Evolutionary conservation across 2,888 invertebrate species (phyloP).

Genomic region (Drosophila mettleri): DNA sequence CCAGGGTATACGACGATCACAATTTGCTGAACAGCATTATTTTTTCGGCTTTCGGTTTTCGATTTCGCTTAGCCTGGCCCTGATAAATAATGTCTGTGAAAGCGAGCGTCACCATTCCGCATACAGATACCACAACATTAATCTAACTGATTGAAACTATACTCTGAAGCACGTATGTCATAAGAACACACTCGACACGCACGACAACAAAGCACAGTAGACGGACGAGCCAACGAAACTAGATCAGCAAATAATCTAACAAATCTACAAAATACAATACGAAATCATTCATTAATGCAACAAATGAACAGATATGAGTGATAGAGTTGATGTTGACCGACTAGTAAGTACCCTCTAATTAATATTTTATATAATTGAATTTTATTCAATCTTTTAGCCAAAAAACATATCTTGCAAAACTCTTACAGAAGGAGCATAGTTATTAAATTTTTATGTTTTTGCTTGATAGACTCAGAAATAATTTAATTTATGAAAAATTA

Average conservation of each 20-base stretch:
- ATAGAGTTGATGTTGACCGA: not conserved
- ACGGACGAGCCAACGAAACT: not conserved
- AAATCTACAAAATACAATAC: not conserved
- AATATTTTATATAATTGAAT: too few relatives aligned
- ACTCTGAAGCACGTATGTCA: constrained; percentile 24
- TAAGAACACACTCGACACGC: constrained; percentile 4
- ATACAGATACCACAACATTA: constrained; percentile 32
- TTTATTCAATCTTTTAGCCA: too few relatives aligned
- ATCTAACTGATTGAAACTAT: constrained; percentile 40
- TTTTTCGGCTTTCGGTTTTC: constrained; percentile 30
- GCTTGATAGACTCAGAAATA: too few relatives aligned
- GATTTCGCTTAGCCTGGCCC: constrained; percentile 30
- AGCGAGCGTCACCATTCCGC: constrained; percentile 38
- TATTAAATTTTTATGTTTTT: too few relatives aligned
- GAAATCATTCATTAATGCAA: not conserved
- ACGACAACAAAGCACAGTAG: not conserved
- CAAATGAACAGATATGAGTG: not conserved
- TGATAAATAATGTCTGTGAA: constrained; percentile 45
- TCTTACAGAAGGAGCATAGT: too few relatives aligned
- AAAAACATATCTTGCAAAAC: too few relatives aligned
- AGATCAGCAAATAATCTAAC: not conserved
- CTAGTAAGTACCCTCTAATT: not conserved
- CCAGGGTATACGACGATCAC: constrained; percentile 13
- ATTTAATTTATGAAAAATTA: too few relatives aligned
- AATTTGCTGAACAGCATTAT: constrained; percentile 62